Evolutionary conservation across 2,797 vertebrate genomes (phyloP), one percentile per base, ranked within the genome.

Genomic region (Hyperoplus lanceolatus): DNA sequence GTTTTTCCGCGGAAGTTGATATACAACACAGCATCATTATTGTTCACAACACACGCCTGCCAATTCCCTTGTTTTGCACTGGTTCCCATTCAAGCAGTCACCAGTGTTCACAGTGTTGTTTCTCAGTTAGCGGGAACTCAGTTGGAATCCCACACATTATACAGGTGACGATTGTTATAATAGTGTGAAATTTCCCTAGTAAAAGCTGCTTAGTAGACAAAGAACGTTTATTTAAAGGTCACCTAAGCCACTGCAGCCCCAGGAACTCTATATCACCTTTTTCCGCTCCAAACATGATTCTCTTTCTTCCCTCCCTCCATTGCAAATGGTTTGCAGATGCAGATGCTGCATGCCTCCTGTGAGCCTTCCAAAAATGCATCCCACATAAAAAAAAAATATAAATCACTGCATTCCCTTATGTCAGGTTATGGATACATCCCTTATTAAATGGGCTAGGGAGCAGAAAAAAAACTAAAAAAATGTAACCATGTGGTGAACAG

Each of bases 311-410:
- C 55, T 69, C 60, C 65, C 73, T 87, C 66, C 58, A 72, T 90
- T 77, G 82, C 72, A 82, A 84, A 90, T 89, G 84, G 74, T 18
- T 87, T 81, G 87, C 93, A 95, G 93, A 93, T 94, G 83, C 81
- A 82, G 57, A 66, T 69, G 77, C 65, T 74, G 73, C 29, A 78
- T 76, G 82, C 80, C 84, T 87, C 84, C 85, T 85, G 81, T 81
- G 79, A 89, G 76, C 80, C 74, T 81, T 92, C 87, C 81, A 90
- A 89, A 29, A 92, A 90, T 84, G 82, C 81, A 81, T 90, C 89
- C 87, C 86, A 80, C 87, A 86, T 91, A 88, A 94, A 94, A 83
- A 88, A 88, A 94, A 94, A 83, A 83, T 65, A 83, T 94, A 90
- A 91, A 93, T 94, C 90, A 94, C 63, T 55, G 51, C 84, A 77